Evolutionary conservation across 2,888 invertebrate genomes (phyloP), one percentile per base, ranked within the genome.

Genomic region (Trissolcus japonicus): DNA sequence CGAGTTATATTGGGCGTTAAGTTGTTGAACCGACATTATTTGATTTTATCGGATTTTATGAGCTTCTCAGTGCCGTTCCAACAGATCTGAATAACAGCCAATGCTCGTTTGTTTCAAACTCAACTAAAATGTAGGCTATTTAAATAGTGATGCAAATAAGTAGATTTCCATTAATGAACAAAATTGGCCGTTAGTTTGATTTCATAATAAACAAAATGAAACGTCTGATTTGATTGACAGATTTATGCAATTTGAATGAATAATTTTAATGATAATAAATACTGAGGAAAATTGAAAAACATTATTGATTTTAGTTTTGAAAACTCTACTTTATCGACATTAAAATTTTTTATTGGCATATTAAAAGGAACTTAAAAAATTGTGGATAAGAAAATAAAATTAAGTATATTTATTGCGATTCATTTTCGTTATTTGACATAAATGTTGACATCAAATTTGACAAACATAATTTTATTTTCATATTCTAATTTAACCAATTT

Each of bases 11-110:
- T 79, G 79, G 80, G 81, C 80, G 78, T 79, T 81, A 81, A 81
- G 81, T 78, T 80, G 81, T 80, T 80, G 61, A 79, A 78, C 81
- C 75, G 73, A 80, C 80, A 78, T 74, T 83, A 85, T 85, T 85
- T 80, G 82, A 84, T 84, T 85, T 85, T 84, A 85, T 83, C 71
- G 76, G 74, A 80, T 80, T 78, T 78, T 78, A 78, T 75, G 71
- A 71, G 65, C 74, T 71, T 56, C 63, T 53, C 50, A 71, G 40
- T 57, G 57, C 48, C 11, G 9, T 50, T 55, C 53, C 17, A 48
- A 59, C 55, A 29, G 61, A 51, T 62, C 48, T 29, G 53, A 69
- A 74, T 69, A 62, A 6, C 63, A 53, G 50, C 65, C 60, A 66
- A 61, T 60, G 56, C 57, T 66, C 66, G 71, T 76, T 76, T 76